Evolutionary conservation across 2,797 vertebrate species (phyloP).

Genomic region (Thunnus albacares): DNA sequence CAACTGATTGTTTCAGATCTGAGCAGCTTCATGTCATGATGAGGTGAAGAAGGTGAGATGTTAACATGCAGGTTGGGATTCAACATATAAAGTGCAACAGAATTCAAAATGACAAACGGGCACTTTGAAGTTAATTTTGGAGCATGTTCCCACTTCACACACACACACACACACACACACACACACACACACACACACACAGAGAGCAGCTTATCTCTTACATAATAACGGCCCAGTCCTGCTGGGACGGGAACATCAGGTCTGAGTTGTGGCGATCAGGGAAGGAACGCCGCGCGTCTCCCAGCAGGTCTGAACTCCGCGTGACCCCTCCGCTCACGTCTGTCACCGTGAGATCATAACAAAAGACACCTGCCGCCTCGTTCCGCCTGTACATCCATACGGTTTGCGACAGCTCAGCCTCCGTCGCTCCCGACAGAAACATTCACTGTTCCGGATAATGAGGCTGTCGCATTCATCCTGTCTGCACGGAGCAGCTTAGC

Average conservation of each 20-base stretch:
- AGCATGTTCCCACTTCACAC: neutral
- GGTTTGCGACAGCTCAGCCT: conserved; percentile 30
- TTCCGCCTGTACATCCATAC: neutral
- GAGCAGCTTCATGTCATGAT: neutral
- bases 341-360: neutral
- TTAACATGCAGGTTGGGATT: neutral
- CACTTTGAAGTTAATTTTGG: conserved; percentile 50
- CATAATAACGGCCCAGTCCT: conserved; percentile 37
- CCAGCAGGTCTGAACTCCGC: conserved; percentile 49
- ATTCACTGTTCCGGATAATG: conserved; percentile 22
- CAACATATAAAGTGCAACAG: neutral
- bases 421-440: conserved; percentile 1
- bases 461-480: conserved; percentile 20
- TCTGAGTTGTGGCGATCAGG: conserved; percentile 23
- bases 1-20: neutral
- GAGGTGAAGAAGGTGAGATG: conserved; percentile 18
- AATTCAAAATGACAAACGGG: conserved; percentile 27
- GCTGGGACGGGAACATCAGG: conserved; percentile 20
- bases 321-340: conserved; percentile 30
- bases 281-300: neutral
- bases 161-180: conserved; percentile 26
- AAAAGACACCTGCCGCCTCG: conserved; percentile 40
- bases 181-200: conserved; percentile 6
- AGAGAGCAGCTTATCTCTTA: conserved; percentile 62
- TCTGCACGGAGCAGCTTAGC: neutral